phyloP scores from a whole-genome alignment of 1,140 invertebrate genomes.

The Limonius californicus region DNA sequence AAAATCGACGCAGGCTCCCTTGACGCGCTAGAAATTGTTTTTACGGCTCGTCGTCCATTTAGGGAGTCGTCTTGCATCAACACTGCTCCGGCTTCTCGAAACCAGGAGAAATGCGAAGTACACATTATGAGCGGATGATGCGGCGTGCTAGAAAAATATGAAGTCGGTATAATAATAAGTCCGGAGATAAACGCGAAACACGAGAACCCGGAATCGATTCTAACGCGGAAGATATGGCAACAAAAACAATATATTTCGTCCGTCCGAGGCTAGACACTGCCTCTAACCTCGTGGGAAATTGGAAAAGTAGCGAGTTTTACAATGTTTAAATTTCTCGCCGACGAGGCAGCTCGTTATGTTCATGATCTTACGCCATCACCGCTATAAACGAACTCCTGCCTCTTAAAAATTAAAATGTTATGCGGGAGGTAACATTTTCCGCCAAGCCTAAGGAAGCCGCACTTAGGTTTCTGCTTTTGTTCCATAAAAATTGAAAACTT shows the following conservation, averaged over 20 bases:
- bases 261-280: conserved; percentile 4
- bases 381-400: background rate
- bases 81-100: background rate
- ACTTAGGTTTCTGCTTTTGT: too few relatives aligned
- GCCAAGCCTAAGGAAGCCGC: too few relatives aligned
- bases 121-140: too few relatives aligned
- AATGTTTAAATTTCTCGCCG: conserved; percentile 7
- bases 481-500: too few relatives aligned
- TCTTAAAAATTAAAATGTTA: background rate
- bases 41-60: conserved; percentile 10
- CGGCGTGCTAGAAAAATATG: background rate
- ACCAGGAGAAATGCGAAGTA: too few relatives aligned
- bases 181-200: background rate
- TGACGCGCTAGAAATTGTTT: conserved; percentile 7
- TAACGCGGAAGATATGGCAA: background rate
- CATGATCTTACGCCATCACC: background rate
- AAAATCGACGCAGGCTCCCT: conserved; percentile 3
- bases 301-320: conserved; percentile 12
- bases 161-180: background rate
- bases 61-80: background rate
- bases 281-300: conserved; percentile 10
- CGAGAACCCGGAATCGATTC: background rate
- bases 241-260: conserved; percentile 9
- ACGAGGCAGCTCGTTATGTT: background rate
- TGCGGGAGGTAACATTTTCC: too few relatives aligned